Evolutionary conservation across 2,113 vertebrate genomes (phyloP).

Genomic region (Rhinopomastus cyanomelas): DNA sequence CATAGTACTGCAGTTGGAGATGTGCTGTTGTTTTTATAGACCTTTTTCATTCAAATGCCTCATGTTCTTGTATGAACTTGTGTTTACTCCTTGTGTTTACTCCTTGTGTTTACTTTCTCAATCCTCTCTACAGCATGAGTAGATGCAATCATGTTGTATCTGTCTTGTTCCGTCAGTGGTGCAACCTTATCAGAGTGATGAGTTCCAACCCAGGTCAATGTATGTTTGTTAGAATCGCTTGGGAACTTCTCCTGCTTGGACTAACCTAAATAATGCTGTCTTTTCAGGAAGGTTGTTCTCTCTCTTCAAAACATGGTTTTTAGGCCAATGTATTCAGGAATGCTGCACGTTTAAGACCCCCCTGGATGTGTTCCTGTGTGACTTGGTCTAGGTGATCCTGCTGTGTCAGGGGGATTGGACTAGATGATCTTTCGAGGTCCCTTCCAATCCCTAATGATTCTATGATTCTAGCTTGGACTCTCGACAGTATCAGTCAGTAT

Average conservation of each 20-base stretch:
- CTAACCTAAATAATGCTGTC: background rate
- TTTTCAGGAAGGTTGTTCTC: background rate
- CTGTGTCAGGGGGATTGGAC: too few species aligned
- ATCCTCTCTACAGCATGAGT: background rate
- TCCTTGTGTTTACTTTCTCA: background rate
- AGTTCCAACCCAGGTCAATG: background rate
- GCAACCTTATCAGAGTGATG: background rate
- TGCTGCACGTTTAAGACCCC: too few species aligned
- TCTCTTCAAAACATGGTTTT: background rate
- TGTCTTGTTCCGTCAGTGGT: background rate
- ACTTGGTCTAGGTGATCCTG: too few species aligned
- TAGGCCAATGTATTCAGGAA: background rate
- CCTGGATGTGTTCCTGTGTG: too few species aligned
- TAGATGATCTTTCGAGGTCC: too few species aligned
- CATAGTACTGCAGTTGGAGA: background rate
- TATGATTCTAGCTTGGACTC: background rate
- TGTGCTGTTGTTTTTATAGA: background rate
- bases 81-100: background rate
- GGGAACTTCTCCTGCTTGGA: background rate
- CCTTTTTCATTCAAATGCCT: background rate
- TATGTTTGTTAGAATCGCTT: background rate
- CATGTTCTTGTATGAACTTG: background rate
- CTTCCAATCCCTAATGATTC: too few species aligned
- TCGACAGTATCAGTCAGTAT: background rate
- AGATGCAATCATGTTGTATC: rapidly evolving